Conservation (phyloP, 2,797 vertebrate genomes). For the Pseudotriccus pelzelni region DNA sequence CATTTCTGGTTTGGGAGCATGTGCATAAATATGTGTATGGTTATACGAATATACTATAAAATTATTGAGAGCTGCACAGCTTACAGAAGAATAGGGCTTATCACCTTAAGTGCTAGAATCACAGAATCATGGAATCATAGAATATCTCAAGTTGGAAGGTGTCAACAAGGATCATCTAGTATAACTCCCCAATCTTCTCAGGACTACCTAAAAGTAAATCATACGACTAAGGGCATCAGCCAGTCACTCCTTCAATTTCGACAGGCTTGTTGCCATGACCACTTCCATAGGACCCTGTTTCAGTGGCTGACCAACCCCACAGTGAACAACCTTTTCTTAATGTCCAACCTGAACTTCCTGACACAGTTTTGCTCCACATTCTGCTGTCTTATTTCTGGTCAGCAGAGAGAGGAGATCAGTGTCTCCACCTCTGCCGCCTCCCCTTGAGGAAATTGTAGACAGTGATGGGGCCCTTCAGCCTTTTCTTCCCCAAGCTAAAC, state of each 20-base stretch:
- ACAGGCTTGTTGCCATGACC: neutral
- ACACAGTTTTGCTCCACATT: neutral
- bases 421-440: rapidly evolving
- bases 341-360: neutral
- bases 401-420: neutral
- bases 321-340: neutral
- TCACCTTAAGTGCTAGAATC: neutral
- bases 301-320: rapidly evolving
- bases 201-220: neutral
- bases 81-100: neutral
- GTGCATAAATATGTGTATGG: neutral
- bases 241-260: neutral
- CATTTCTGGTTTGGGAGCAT: neutral
- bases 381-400: rapidly evolving
- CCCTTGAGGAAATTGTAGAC: rapidly evolving
- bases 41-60: neutral
- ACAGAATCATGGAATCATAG: neutral
- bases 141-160: neutral
- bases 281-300: neutral
- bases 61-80: neutral
- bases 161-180: neutral
- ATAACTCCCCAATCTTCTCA: neutral
- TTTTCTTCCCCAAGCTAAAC: neutral
- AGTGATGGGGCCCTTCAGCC: rapidly evolving
- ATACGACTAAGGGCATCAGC: neutral